A percentile compares a stretch with the other conserved stretches of the same genome.
Evolutionary conservation across 2,888 invertebrate species (phyloP).

Genomic region (Meiosimyza platycephala): DNA sequence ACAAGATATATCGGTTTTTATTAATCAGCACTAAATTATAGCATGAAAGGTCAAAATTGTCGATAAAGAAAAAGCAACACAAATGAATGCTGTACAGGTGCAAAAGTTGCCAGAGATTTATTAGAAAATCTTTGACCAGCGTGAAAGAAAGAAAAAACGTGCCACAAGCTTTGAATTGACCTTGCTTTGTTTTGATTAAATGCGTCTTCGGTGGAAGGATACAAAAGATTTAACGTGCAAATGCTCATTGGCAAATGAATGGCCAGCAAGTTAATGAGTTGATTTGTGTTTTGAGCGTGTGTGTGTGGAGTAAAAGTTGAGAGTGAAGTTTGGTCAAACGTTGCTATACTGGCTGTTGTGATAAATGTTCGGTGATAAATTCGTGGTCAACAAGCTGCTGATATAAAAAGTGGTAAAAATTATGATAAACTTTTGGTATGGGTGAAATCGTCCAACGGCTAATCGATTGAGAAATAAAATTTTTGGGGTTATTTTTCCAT

Average conservation of each 20-base stretch:
- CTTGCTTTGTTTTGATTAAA: slow-evolving; percentile 63
- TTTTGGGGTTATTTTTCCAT: too few relatives aligned
- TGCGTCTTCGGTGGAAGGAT: slow-evolving; percentile 56
- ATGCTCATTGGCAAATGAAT: background rate
- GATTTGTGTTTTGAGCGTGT: slow-evolving; percentile 29
- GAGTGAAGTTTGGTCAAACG: background rate
- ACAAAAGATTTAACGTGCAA: background rate
- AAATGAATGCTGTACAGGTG: slow-evolving; percentile 1
- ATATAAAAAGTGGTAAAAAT: too few relatives aligned
- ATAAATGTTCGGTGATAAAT: slow-evolving; percentile 13
- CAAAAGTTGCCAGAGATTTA: slow-evolving; percentile 7
- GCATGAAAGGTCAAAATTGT: slow-evolving; percentile 8
- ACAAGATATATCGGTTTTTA: background rate
- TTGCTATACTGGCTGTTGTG: slow-evolving; percentile 20
- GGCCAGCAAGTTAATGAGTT: slow-evolving; percentile 26
- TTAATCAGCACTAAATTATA: slow-evolving; percentile 34
- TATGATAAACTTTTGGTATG: too few relatives aligned
- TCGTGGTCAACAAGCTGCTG: slow-evolving; percentile 4
- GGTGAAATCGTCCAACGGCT: too few relatives aligned
- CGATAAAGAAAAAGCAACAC: slow-evolving; percentile 1
- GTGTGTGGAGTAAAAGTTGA: background rate
- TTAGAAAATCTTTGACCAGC: slow-evolving; percentile 17
- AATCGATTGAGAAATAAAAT: too few relatives aligned
- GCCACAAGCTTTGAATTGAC: background rate
- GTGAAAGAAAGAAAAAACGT: slow-evolving; percentile 9